Conservation (phyloP, 2,797 vertebrate genomes). For the Sebastes reedi region DNA sequence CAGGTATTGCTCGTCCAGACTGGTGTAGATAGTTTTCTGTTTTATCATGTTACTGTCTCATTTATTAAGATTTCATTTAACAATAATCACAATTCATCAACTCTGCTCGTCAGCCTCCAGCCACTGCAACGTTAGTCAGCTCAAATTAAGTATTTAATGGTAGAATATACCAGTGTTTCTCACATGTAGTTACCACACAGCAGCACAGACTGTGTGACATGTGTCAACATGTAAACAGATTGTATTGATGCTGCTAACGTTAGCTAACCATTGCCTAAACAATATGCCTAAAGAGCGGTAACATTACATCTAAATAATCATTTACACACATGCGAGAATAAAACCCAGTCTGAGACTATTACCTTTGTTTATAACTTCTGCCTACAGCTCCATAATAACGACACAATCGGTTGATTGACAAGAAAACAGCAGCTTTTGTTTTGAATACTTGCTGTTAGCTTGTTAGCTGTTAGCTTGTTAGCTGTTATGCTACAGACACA, state of each 20-base stretch:
- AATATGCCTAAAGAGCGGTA: neutral
- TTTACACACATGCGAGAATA: neutral
- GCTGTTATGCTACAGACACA: constrained; percentile 38
- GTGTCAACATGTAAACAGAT: neutral
- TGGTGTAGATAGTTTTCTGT: neutral
- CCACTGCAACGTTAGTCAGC: neutral
- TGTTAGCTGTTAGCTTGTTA: neutral
- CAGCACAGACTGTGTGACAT: neutral
- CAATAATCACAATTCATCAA: neutral
- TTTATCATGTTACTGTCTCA: neutral
- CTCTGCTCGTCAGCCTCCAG: neutral
- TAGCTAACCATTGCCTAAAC: neutral
- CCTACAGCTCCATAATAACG: constrained; percentile 47
- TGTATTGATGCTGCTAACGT: neutral
- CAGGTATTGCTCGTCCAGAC: neutral
- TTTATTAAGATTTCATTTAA: neutral
- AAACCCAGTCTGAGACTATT: neutral
- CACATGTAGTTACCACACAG: neutral
- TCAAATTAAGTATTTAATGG: neutral
- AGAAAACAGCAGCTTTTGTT: constrained; percentile 12
- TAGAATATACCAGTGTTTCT: neutral
- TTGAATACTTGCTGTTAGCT: neutral
- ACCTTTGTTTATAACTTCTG: constrained; percentile 43
- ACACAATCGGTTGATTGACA: neutral
- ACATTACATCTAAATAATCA: neutral